Base-by-base conservation (phyloP, 1,140 invertebrate genomes). In the Arctopsyche grandis region DNA sequence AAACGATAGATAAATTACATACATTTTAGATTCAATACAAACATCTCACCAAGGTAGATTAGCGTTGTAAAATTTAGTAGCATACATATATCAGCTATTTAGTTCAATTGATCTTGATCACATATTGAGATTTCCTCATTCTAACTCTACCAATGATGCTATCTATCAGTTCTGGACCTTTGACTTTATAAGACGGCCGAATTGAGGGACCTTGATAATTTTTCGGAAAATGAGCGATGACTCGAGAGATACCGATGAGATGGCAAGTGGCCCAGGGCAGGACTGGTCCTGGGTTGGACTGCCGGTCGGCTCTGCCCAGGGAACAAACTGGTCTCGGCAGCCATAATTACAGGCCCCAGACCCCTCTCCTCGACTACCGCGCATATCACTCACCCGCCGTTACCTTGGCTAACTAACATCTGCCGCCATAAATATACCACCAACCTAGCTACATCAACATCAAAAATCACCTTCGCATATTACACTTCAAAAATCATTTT, bases 191-290 rank as follows among this genome's bases (percentile, higher is more conserved):
- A 38, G 29, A 38, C 29, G 29, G 29, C 7, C 29, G 29, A 38
- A 38, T 38, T 38, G 29, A 38, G 29, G 29, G 29, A 38, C 29
- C 29, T 38, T 38, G 29, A 38, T 38, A 38, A 52, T 52, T 52
- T 52, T 14, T 1, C 48, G 48, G 12, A 52, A 52, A 52, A 16
- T 52, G 48, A 52, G 10, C 48, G 48, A 52, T 52, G 48, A 12
- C 10, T 16, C 16, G 48, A 52, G 48, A 14, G 48, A 52, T 52
- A 52, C 48, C 12, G 48, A 14, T 52, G 16, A 52, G 48, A 52
- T 52, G 48, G 48, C 48, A 16, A 63, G 52, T 76, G 22, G 74
- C 74, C 74, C 56, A 76, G 26, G 74, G 74, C 74, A 76, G 74
- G 58, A 66, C 74, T 38, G 38, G 74, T 76, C 24, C 14, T 24